Base-by-base conservation (phyloP, 2,113 vertebrate genomes). In the Perccottus glenii region DNA sequence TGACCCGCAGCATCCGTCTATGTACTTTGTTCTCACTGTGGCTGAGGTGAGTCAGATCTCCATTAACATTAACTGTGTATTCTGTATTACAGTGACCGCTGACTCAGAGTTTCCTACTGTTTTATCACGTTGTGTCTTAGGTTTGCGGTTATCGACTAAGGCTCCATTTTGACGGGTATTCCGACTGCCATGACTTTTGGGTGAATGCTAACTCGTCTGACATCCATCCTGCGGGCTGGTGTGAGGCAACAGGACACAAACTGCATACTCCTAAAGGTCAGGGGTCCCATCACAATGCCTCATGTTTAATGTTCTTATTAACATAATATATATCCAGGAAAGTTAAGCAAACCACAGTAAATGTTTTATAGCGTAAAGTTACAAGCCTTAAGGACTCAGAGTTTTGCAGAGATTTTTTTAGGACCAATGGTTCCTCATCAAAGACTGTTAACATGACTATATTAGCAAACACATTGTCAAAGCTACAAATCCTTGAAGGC, bases 171-270 rank as follows among this genome's bases (percentile, higher is more conserved):
- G 98, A 99, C 43, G 96, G 98, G 58, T 98, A 99, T 84, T 97
- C 96, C 0, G 98, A 99, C 80, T 96, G 96, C 85, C 96, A 99
- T 0, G 98, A 99, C 90, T 99, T 99, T 90, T 99, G 98, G 98
- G 93, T 99, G 80, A 99, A 98, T 4, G 95, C 94, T 50, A 95
- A 96, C 85, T 98, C 95, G 8, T 93, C 95, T 0, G 95, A 99
- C 87, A 95, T 99, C 85, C 96, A 99, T 70, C 93, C 95, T 0
- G 91, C 95, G 1, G 96, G 96, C 75, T 99, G 98, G 98, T 96
- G 95, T 73, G 97, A 99, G 87, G 95, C 94, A 89, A 98, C 96
- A 0, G 95, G 94, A 9, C 98, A 99, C 91, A 98, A 94, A 71
- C 91, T 99, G 61, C 95, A 98, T 86, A 96, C 95, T 44, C 96